Evolutionary conservation across 2,797 vertebrate species (phyloP), one percentile per base, ranked within the genome.

Genomic region (Malacoctenus gilli): DNA sequence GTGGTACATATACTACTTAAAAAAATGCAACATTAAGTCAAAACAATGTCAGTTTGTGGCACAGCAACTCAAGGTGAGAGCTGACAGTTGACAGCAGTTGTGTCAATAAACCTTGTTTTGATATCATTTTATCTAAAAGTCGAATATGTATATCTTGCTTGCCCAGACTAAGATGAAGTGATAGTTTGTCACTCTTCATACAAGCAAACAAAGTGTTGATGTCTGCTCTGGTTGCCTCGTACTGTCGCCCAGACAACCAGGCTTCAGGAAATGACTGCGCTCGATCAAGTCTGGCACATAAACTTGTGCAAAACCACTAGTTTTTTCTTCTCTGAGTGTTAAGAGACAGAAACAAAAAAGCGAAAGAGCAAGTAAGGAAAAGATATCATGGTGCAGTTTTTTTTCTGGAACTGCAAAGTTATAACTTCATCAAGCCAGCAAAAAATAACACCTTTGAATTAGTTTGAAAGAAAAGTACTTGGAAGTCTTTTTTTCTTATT

Each of bases 221-320:
- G 38, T 19, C 16, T 47, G 14, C 25, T 19, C 3, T 8, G 15
- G 38, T 22, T 57, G 40, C 48, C 36, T 8, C 16, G 46, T n/a
- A 36, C 22, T 30, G 16, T 50, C 46, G 48, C 16, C 21, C 19
- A 36, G 21, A 0, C 18, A 53, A 20, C 13, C 34, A 47, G 18
- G 12, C 14, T 15, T 36, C 2, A 59, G 36, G 21, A 51, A 40
- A 21, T 9, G 12, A 31, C 22, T 25, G 13, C 19, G 4, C 25
- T 16, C 8, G 10, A 20, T 44, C 8, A 8, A 4, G 7, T 5
- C 3, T 10, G n/a, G 40, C 20, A 40, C 6, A 13, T 23, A 15
- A 21, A 34, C 1, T 25, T 22, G n/a, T 16, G 5, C 22, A 15
- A 39, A 32, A 38, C 30, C 57, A 21, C 31, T 28, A 22, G 15